Base-by-base conservation (phyloP, 2,113 vertebrate genomes). In the Onychostoma macrolepis region DNA sequence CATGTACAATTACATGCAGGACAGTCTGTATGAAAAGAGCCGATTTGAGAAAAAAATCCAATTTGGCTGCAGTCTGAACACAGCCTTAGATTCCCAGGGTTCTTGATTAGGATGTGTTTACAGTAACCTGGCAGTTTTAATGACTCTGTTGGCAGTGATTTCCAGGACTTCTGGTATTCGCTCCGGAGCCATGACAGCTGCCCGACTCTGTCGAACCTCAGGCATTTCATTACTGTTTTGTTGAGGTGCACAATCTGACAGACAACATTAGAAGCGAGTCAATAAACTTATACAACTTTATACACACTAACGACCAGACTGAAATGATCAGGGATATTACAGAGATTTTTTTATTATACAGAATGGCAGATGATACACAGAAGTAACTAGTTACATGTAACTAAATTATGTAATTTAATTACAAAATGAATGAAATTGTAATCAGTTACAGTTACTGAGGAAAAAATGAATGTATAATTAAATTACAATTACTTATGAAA, bases 121-220 rank as follows among this genome's bases (percentile, higher is more conserved):
- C 9, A 24, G 11, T 82, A 84, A 96, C 96, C 95, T 94, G 89
- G 0, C 61, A 0, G 91, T 93, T 86, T 92, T 94, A 87, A 94
- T 94, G 80, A 94, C 92, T 53, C 45, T 86, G 30, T 50, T 88
- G 69, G 30, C n/a, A 8, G 65, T 65, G 82, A 95, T 92, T 38
- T 93, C 90, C 48, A 92, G 71, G 1, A 91, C 93, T 7, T 93
- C 93, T 0, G 85, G 43, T 24, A 96, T 90, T 1, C 93, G 94
- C 83, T 97, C 95, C 0, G 95, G 61, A 48, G 95, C 94, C 2
- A 96, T 95, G 88, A 95, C 93, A 0, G 93, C 94, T 0, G 92
- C 89, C 1, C 94, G 91, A 84, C 94, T 95, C 87, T 86, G 92
- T 86, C 91, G 87, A 80, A 92, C 85, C 65, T 93, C 87, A 0